These are phyloP conservation scores for Drosophila bocki DNA, from an alignment of 1,140 invertebrate species.

Conservation along the genomic window DNA sequence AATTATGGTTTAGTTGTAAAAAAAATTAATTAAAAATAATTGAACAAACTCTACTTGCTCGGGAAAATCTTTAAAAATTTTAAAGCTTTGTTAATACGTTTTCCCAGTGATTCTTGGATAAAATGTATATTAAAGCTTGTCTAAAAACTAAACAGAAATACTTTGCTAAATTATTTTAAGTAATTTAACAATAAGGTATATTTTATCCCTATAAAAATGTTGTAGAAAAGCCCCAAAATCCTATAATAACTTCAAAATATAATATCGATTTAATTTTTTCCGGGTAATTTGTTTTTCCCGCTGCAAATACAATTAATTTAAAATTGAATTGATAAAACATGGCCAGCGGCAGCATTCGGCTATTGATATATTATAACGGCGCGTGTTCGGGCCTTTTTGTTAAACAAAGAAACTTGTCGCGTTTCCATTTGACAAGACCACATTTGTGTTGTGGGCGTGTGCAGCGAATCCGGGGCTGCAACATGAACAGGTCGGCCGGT, in stretches of 20 bases:
- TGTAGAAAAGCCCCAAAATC: background rate
- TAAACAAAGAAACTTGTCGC: slow-evolving; percentile 57
- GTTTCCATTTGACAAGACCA: slow-evolving; percentile 61
- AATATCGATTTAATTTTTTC: slow-evolving; percentile 3
- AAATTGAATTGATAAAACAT: slow-evolving; percentile 39
- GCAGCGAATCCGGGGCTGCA: slow-evolving; percentile 51
- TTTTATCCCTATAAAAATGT: background rate
- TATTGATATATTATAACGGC: slow-evolving; percentile 50
- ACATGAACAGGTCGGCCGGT: slow-evolving; percentile 58
- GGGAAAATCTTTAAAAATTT: background rate
- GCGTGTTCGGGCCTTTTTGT: slow-evolving; percentile 45
- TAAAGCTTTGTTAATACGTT: background rate
- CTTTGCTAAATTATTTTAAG: too few relatives aligned
- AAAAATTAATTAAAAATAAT: slow-evolving; percentile 7
- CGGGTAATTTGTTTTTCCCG: slow-evolving; percentile 23
- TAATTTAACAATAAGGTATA: background rate
- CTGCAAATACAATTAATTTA: slow-evolving; percentile 36
- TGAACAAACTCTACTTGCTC: background rate
- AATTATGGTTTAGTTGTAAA: background rate
- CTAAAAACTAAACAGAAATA: too few relatives aligned
- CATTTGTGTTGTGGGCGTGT: slow-evolving; percentile 58
- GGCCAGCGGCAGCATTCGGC: slow-evolving; percentile 14
- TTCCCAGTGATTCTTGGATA: too few relatives aligned
- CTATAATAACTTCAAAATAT: background rate
- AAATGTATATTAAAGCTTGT: too few relatives aligned